Evolutionary conservation across 2,797 vertebrate genomes (phyloP).

Genomic region (Sebastes goodei): DNA sequence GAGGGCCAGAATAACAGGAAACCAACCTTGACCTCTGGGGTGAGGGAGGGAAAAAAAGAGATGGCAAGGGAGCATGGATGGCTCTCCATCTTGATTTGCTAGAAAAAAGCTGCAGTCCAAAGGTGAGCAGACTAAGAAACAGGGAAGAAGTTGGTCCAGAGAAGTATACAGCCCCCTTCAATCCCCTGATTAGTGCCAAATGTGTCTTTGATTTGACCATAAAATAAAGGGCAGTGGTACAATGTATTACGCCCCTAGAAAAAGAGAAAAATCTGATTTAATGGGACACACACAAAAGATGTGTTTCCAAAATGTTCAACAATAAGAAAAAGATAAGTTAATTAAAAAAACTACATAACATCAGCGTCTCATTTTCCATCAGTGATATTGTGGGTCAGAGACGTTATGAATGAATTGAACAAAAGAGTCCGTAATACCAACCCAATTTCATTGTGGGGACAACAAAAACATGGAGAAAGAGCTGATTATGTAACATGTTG

Average conservation of each 20-base stretch:
- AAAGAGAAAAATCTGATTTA: neutral
- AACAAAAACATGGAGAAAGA: conserved; percentile 13
- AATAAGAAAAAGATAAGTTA: neutral
- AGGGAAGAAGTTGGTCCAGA: neutral
- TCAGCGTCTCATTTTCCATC: neutral
- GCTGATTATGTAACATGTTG: conserved; percentile 31
- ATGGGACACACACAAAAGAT: neutral
- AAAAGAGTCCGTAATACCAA: neutral
- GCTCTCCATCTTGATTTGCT: conserved; percentile 44
- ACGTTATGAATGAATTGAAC: neutral
- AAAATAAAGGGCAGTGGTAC: neutral
- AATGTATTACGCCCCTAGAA: neutral
- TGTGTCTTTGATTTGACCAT: conserved; percentile 4
- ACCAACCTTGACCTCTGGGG: conserved; percentile 67
- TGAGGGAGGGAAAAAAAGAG: conserved; percentile 13
- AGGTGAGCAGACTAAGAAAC: conserved; percentile 3
- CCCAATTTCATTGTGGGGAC: neutral
- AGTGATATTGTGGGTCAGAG: neutral
- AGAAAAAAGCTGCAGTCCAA: conserved; percentile 20
- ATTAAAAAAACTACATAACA: neutral
- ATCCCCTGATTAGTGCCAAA: neutral
- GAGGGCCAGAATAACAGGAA: conserved; percentile 79
- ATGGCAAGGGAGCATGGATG: conserved; percentile 25
- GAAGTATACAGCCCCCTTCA: neutral
- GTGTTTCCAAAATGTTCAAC: neutral